Evolutionary conservation across 2,888 invertebrate genomes (phyloP), one percentile per base, ranked within the genome.

Genomic region (Cylloceria caligata): DNA sequence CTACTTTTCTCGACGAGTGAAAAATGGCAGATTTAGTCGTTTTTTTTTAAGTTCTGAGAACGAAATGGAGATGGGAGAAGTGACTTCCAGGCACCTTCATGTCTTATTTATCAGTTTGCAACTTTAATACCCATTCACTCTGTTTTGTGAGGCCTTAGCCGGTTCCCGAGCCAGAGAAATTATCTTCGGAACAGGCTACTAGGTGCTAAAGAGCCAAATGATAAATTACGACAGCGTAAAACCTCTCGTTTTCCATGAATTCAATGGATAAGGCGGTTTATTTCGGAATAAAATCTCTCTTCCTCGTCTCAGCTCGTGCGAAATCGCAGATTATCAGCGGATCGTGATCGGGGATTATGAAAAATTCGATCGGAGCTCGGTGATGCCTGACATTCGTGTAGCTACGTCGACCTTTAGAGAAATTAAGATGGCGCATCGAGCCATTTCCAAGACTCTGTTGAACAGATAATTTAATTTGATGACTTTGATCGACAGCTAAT

Each of bases 291-390:
- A 52, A 64, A 77, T 69, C 30, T 13, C 60, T 62, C 49, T 42
- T 55, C 42, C 9, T 11, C 27, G 11, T 27, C 60, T 13, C 47
- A 36, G 24, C 42, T 42, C 49, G 62, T 60, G 69, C 49, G 76
- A 77, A 77, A 52, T 77, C 49, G 68, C 62, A n/a, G 60, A 77
- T 62, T n/a, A n/a, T 52, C 49, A 69, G 21, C 27, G 13, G 19
- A 76, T 62, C 76, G 69, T 69, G 76, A 69, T 77, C 76, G 11
- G 27, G 42, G 62, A 77, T 77, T 69, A 77, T 69, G 76, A 77
- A 62, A 69, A 75, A 69, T 69, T 62, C 62, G 69, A 77, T 77
- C 19, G 52, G 39, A 42, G 27, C 67, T 16, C 7, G 3, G 45
- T 11, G 19, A 7, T 19, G 36, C 11, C 2, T 55, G 34, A 68